A percentile compares a stretch with the other conserved stretches of the same genome.
These are phyloP conservation scores for Anableps anableps DNA, from an alignment of 2,797 vertebrate genomes.

Conservation along the genomic window DNA sequence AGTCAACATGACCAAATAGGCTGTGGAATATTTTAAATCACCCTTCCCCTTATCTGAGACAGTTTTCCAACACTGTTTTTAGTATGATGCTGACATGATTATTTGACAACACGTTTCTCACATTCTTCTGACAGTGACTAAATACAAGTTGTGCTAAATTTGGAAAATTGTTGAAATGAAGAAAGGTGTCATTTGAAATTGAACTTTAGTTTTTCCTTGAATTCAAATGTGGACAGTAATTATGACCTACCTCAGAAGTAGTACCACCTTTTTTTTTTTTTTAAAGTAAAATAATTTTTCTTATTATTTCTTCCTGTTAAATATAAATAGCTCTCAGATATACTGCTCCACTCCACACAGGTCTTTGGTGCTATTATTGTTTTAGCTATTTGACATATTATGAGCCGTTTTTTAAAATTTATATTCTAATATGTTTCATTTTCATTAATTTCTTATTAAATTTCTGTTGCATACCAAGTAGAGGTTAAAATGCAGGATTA, in stretches of 20 bases:
- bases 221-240: not conserved
- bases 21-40: slow-evolving; percentile 38
- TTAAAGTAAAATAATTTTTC: too few species aligned
- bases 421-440: not conserved
- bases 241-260: slow-evolving; percentile 31
- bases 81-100: slow-evolving; percentile 3
- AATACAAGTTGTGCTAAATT: not conserved
- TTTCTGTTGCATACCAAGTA: not conserved
- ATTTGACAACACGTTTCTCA: slow-evolving; percentile 5
- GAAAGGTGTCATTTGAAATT: not conserved
- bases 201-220: not conserved
- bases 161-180: not conserved
- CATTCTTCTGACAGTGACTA: not conserved
- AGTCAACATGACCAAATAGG: slow-evolving; percentile 34
- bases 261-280: too few species aligned
- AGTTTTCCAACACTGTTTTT: not conserved
- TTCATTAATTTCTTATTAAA: not conserved
- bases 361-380: not conserved
- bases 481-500: not conserved
- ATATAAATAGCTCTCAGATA: too few species aligned
- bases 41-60: not conserved
- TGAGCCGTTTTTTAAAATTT: not conserved
- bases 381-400: not conserved
- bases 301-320: too few species aligned
- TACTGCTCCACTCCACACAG: not conserved